Evolutionary conservation across 2,113 vertebrate species (phyloP).

Genomic region (Corvus hawaiiensis): DNA sequence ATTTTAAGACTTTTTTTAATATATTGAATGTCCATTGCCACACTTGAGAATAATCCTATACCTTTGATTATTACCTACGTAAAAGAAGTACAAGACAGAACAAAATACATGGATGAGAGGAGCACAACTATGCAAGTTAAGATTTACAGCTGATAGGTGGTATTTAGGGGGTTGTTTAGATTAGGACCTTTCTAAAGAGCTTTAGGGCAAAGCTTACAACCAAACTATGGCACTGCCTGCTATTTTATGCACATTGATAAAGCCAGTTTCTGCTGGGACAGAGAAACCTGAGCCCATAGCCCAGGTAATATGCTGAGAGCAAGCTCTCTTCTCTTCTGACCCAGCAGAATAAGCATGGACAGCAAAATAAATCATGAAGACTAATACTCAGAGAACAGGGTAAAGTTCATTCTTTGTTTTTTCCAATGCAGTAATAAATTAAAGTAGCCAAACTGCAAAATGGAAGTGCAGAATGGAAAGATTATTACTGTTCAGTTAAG

Average conservation of each 20-base stretch:
- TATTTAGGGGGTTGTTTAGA: not conserved
- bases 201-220: not conserved
- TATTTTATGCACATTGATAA: not conserved
- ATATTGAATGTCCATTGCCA: not conserved
- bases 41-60: not conserved
- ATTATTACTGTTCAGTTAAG: not conserved
- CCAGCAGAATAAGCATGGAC: not conserved
- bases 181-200: not conserved
- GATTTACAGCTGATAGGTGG: not conserved
- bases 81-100: not conserved
- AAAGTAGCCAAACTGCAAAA: not conserved
- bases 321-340: not conserved
- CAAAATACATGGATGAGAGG: not conserved
- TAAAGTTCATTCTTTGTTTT: not conserved
- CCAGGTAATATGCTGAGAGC: not conserved
- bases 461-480: not conserved
- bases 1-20: not conserved
- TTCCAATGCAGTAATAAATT: not conserved
- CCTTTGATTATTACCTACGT: not conserved
- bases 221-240: not conserved
- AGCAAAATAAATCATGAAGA: not conserved
- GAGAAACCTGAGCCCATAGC: not conserved
- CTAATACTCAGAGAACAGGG: not conserved
- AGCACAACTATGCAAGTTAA: not conserved
- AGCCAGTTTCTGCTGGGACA: not conserved